A percentile compares a stretch with the other conserved stretches of the same genome.
Conservation (phyloP, 2,888 invertebrate species). For the Drosophila anomelani region DNA sequence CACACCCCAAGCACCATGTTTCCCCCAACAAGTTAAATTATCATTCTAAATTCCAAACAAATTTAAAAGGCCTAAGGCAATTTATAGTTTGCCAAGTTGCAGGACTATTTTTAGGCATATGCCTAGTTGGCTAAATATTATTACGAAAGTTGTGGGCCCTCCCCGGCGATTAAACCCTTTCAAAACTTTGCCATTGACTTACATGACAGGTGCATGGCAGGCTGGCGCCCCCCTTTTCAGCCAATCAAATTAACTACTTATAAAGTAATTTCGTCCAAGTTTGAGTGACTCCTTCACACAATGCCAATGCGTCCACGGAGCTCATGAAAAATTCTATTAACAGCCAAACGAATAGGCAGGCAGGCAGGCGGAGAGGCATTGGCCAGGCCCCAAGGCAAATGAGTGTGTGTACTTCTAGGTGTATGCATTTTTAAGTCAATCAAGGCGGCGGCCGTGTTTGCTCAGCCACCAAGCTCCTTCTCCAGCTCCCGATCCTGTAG, state of each 20-base stretch:
- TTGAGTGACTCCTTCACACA: conserved; percentile 56
- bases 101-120: conserved; percentile 2
- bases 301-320: conserved; percentile 61
- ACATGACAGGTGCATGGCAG: conserved; percentile 53
- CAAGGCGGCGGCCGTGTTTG: conserved; percentile 65
- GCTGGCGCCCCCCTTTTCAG: conserved; percentile 17
- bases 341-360: conserved; percentile 40
- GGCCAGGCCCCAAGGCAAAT: conserved; percentile 25
- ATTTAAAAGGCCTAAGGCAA: neutral
- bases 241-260: conserved; percentile 79
- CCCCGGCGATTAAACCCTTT: conserved; percentile 64
- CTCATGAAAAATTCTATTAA: conserved; percentile 78
- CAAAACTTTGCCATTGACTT: conserved; percentile 63
- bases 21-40: neutral
- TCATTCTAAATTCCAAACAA: conserved; percentile 11
- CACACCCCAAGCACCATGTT: too few species aligned
- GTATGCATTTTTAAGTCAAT: conserved; percentile 75
- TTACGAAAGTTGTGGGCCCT: conserved; percentile 62
- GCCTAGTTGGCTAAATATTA: conserved; percentile 60
- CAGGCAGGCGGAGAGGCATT: conserved; percentile 12
- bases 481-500: conserved; percentile 6
- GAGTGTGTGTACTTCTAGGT: conserved; percentile 30
- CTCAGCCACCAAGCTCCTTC: conserved; percentile 47
- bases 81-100: neutral
- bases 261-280: conserved; percentile 74